Base-by-base conservation (phyloP, 1,140 invertebrate genomes). In the Caenorhabditis inopinata region DNA sequence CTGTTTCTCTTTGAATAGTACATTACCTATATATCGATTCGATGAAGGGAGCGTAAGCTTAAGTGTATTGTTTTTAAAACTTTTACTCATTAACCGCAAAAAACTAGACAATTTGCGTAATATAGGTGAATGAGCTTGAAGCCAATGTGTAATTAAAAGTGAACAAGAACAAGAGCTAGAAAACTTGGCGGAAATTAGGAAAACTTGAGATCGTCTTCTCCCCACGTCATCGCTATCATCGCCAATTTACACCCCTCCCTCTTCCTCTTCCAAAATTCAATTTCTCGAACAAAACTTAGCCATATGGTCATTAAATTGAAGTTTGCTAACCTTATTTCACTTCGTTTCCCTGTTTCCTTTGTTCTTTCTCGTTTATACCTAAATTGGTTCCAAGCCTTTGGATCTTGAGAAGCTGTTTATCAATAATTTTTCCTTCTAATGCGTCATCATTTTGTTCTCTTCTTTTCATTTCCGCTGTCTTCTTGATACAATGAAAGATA, bases 21-120 rank as follows among this genome's bases (percentile, higher is more conserved):
- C 58, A 68, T 35, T 68, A 42, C 51, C 29, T 68, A 38, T 68
- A 38, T 68, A 68, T 68, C 32, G 58, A 68, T 68, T 42, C 23
- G 58, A 6, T 18, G 27, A 38, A 47, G n/a, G n/a, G n/a, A n/a
- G n/a, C n/a, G n/a, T n/a, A n/a, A n/a, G n/a, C n/a, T n/a, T n/a
- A 47, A 51, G 6, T 21, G 48, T 51, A 23, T 47, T 47, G 6
- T 6, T 7, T 42, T 42, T 42, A 42, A n/a, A n/a, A n/a, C n/a
- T n/a, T n/a, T n/a, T n/a, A n/a, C n/a, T n/a, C n/a, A n/a, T n/a
- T n/a, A n/a, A n/a, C n/a, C n/a, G n/a, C n/a, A n/a, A n/a, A n/a
- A n/a, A n/a, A n/a, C n/a, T n/a, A n/a, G n/a, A n/a, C n/a, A n/a
- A n/a, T n/a, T n/a, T n/a, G n/a, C n/a, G n/a, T n/a, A n/a, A n/a